A percentile compares a stretch with the other conserved stretches of the same genome.
Conservation (phyloP, 2,797 vertebrate species). For the Spea hammondii region DNA sequence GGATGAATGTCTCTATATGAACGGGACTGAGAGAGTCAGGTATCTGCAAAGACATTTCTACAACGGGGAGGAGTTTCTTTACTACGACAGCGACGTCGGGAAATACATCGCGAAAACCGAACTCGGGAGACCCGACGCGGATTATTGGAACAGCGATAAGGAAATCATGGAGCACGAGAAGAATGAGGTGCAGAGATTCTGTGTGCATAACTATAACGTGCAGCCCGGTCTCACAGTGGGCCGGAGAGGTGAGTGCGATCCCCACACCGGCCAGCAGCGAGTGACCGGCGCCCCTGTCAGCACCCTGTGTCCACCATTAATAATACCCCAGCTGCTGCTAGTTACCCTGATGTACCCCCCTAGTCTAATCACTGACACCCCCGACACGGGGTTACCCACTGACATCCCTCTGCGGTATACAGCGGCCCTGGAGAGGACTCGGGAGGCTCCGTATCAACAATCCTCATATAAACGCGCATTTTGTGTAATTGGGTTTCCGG, state of each 20-base stretch:
- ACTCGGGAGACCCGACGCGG: not conserved
- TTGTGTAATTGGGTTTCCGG: too few relatives aligned
- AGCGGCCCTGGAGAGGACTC: too few relatives aligned
- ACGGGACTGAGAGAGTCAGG: constrained; percentile 52
- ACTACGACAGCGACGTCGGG: constrained; percentile 41
- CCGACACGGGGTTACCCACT: too few relatives aligned
- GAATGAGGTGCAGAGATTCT: constrained; percentile 44
- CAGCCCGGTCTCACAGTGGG: too few relatives aligned
- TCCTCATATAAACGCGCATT: too few relatives aligned
- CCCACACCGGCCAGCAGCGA: not conserved
- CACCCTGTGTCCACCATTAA: not conserved
- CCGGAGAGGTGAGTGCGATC: constrained; percentile 24
- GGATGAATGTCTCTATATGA: constrained; percentile 57
- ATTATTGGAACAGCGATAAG: constrained; percentile 17
- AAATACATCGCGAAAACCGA: constrained; percentile 16
- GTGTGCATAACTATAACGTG: constrained; percentile 45
- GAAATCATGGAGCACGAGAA: constrained; percentile 34
- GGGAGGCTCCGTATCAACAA: too few relatives aligned
- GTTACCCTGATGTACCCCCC: too few relatives aligned
- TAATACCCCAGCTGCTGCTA: not conserved
- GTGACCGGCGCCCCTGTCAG: not conserved
- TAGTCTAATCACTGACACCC: too few relatives aligned
- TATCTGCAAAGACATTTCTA: constrained; percentile 54
- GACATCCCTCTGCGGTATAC: too few relatives aligned
- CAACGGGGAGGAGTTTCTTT: constrained; percentile 55